A percentile compares a stretch with the other conserved stretches of the same genome.
Evolutionary conservation across 2,888 invertebrate species (phyloP).

Genomic region (Aspidiotus rigidus): DNA sequence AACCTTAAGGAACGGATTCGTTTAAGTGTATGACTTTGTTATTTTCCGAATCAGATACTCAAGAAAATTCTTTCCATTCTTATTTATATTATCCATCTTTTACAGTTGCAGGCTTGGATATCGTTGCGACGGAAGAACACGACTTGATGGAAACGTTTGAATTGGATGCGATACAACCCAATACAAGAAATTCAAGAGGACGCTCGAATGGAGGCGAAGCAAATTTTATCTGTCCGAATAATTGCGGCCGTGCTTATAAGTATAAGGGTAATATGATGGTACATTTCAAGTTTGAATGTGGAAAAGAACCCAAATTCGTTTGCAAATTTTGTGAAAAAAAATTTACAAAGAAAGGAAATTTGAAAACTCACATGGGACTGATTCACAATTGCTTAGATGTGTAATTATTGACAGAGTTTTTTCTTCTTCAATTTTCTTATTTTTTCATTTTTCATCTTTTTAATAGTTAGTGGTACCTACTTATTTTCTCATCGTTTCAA

Average conservation of each 20-base stretch:
- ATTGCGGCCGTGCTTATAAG: constrained; percentile 38
- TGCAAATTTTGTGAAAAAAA: constrained; percentile 65
- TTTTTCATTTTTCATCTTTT: constrained; percentile 40
- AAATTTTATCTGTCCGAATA: constrained; percentile 23
- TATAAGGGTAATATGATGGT: constrained; percentile 40
- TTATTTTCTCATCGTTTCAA: background rate
- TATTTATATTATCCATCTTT: too few relatives aligned
- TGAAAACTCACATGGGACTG: constrained; percentile 35
- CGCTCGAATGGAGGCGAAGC: background rate
- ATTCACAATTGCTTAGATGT: constrained; percentile 19
- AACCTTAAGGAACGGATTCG: too few relatives aligned
- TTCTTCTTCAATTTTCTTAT: constrained; percentile 26
- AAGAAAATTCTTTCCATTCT: too few relatives aligned
- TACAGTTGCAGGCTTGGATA: too few relatives aligned
- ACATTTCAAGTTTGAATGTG: constrained; percentile 43
- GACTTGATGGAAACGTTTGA: background rate
- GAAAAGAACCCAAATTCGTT: constrained; percentile 61
- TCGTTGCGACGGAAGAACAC: too few relatives aligned
- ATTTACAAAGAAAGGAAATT: constrained; percentile 41
- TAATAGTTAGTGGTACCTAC: constrained; percentile 7
- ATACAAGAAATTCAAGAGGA: background rate
- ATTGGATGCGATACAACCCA: constrained; percentile 5
- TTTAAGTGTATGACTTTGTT: too few relatives aligned
- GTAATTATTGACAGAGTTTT: background rate
- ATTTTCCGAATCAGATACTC: too few relatives aligned